A percentile compares a stretch with the other conserved stretches of the same genome.
These are phyloP conservation scores for Heliconius nattereri DNA, from an alignment of 1,140 invertebrate genomes.

Conservation along the genomic window DNA sequence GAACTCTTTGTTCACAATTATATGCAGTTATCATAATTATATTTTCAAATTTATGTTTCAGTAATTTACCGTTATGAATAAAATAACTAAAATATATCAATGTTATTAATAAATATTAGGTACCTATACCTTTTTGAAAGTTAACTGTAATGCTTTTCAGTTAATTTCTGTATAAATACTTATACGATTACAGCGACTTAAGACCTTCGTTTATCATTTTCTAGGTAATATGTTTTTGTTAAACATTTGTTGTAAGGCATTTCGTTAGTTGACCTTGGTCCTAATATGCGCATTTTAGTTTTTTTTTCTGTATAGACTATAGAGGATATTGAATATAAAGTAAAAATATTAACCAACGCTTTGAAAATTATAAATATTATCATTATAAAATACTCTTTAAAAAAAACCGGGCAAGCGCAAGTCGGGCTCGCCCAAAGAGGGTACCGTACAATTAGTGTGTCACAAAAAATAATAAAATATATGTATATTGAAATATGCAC, in stretches of 20 bases:
- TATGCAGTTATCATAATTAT: neutral
- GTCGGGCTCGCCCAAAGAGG: too few species aligned
- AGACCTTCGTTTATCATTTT: slow-evolving; percentile 10
- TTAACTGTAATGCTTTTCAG: neutral
- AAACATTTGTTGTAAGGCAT: neutral
- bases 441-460: too few species aligned
- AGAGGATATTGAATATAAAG: neutral
- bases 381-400: too few species aligned
- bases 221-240: slow-evolving; percentile 7
- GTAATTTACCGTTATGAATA: neutral
- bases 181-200: too few species aligned
- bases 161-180: neutral
- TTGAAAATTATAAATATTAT: neutral
- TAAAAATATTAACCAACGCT: neutral
- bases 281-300: neutral
- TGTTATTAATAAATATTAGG: too few species aligned
- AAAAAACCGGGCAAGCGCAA: too few species aligned
- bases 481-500: too few species aligned
- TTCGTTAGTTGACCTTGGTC: slow-evolving; percentile 1
- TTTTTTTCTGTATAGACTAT: neutral
- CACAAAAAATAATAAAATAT: too few species aligned
- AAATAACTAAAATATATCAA: too few species aligned
- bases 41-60: neutral
- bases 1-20: neutral
- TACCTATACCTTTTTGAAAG: too few species aligned